A percentile compares a stretch with the other conserved stretches of the same genome.
Conservation (phyloP, 2,797 vertebrate genomes). For the Muscicapa comitata region DNA sequence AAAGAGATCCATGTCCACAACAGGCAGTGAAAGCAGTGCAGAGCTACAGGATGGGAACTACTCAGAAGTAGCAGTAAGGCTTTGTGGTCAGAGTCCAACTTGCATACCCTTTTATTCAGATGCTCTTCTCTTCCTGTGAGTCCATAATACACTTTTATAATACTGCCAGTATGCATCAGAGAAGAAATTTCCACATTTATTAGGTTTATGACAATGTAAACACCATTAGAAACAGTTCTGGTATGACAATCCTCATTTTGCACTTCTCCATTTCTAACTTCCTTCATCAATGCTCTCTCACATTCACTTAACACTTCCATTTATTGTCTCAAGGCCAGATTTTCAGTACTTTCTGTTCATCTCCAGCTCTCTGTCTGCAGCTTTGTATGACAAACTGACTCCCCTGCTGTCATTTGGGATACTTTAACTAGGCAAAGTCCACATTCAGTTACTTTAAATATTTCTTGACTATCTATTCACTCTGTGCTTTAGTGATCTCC, state of each 20-base stretch:
- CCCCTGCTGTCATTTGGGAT: conserved; percentile 31
- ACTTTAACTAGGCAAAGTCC: conserved; percentile 46
- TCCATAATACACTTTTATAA: not conserved
- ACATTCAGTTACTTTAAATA: conserved; percentile 23
- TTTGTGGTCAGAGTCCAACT: not conserved
- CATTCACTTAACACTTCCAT: conserved; percentile 25
- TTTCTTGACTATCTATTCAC: conserved; percentile 16
- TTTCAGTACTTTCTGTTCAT: conserved; percentile 32
- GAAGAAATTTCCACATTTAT: not conserved
- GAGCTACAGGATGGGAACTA: not conserved
- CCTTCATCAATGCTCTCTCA: not conserved
- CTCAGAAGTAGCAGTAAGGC: not conserved
- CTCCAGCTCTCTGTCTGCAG: conserved; percentile 31
- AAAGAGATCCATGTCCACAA: not conserved
- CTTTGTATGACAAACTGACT: conserved; percentile 36
- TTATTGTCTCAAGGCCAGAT: conserved; percentile 29
- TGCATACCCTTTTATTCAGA: not conserved
- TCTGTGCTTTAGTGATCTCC: not conserved
- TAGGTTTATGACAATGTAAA: not conserved
- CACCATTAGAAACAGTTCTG: not conserved
- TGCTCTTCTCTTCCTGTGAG: not conserved
- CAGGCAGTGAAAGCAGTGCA: not conserved
- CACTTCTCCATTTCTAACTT: conserved; percentile 26
- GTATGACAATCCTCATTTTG: not conserved
- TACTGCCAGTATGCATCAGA: not conserved